Evolutionary conservation across 2,797 vertebrate genomes (phyloP).

Genomic region (Capromys pilorides): DNA sequence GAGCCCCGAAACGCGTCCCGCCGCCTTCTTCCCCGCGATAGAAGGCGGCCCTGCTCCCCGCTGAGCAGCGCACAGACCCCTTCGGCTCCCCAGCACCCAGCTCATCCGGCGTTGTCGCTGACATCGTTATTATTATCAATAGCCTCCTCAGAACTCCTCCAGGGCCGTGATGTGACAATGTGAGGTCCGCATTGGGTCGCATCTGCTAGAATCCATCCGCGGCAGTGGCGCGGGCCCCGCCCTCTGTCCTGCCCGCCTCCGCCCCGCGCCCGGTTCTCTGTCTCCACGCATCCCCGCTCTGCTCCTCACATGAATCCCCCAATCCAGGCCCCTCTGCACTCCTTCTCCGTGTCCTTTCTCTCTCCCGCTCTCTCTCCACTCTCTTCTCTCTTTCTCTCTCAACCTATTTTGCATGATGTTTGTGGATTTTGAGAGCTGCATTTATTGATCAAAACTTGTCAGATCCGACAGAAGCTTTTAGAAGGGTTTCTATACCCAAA

Average conservation of each 20-base stretch:
- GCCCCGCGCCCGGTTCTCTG: slow-evolving; percentile 81
- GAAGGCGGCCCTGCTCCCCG: slow-evolving; percentile 86
- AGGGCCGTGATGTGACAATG: slow-evolving; percentile 96
- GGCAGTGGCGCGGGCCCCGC: slow-evolving; percentile 93
- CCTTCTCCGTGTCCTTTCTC: not conserved
- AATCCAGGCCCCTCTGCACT: not conserved
- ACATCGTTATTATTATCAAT: slow-evolving; percentile 85
- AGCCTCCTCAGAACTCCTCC: slow-evolving; percentile 88
- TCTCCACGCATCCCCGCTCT: slow-evolving; percentile 83
- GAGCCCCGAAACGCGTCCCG: slow-evolving; percentile 85
- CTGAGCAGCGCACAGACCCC: slow-evolving; percentile 86
- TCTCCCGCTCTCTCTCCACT: slow-evolving; percentile 50
- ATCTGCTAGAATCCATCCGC: slow-evolving; percentile 92
- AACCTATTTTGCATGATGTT: slow-evolving; percentile 99
- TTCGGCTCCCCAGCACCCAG: slow-evolving; percentile 83
- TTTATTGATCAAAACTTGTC: slow-evolving; percentile 99
- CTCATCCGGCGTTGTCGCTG: slow-evolving; percentile 83
- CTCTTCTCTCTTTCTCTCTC: slow-evolving; percentile 89
- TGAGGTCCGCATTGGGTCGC: slow-evolving; percentile 93
- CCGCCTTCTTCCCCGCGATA: slow-evolving; percentile 83
- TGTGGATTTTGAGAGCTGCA: slow-evolving; percentile 99
- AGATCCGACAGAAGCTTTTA: slow-evolving; percentile 98
- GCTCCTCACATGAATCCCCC: slow-evolving; percentile 90
- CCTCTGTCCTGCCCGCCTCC: slow-evolving; percentile 81
- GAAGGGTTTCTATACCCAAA: slow-evolving; percentile 99